A percentile compares a stretch with the other conserved stretches of the same genome.
Conservation (phyloP, 2,797 vertebrate species). For the Astyanax mexicanus region DNA sequence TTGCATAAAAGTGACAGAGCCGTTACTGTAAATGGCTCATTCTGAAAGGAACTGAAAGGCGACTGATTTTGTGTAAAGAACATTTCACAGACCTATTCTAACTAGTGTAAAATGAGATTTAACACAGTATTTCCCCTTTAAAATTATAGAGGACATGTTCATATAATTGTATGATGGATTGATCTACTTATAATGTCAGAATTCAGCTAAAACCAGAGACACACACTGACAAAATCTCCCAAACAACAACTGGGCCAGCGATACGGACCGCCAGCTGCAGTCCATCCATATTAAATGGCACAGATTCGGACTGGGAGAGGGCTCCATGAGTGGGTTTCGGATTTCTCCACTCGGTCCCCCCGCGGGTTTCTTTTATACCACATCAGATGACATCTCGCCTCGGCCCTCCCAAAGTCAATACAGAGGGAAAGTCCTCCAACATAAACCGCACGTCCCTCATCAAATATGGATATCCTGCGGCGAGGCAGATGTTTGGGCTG, state of each 20-base stretch:
- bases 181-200: conserved; percentile 8
- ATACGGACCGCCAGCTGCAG: conserved; percentile 27
- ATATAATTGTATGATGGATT: too few relatives aligned
- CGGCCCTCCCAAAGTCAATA: conserved; percentile 47
- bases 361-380: conserved; percentile 14
- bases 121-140: too few relatives aligned
- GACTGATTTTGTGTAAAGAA: too few relatives aligned
- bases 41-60: too few relatives aligned
- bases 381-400: conserved; percentile 38
- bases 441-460: conserved; percentile 41
- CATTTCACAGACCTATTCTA: too few relatives aligned
- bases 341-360: conserved; percentile 31
- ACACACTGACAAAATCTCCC: background rate
- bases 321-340: background rate
- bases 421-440: conserved; percentile 29
- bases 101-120: too few relatives aligned
- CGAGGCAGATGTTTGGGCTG: conserved; percentile 40
- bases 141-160: too few relatives aligned
- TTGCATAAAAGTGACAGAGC: too few relatives aligned
- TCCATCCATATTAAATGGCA: conserved; percentile 30
- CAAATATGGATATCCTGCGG: conserved; percentile 37
- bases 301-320: conserved; percentile 10
- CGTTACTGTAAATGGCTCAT: too few relatives aligned
- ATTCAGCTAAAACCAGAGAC: conserved; percentile 10
- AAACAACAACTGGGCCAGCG: background rate